Percentiles rank a stretch among this genome's conserved stretches.
Evolutionary conservation across 2,888 invertebrate genomes (phyloP).

Genomic region (Alviniconcha strummeri): DNA sequence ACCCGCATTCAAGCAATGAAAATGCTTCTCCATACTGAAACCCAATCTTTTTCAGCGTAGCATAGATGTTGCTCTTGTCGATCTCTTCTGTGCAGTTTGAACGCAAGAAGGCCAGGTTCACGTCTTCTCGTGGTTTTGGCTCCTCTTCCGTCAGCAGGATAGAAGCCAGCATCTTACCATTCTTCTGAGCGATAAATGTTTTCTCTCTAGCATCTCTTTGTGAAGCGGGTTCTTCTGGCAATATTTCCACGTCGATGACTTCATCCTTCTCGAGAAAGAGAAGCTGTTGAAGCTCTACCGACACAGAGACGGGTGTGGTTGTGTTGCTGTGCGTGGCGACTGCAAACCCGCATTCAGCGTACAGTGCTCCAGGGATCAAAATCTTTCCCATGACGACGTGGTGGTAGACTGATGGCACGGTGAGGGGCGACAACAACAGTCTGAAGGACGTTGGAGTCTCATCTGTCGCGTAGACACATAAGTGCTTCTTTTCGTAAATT

Average conservation of each 20-base stretch:
- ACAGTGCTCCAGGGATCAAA: conserved; percentile 50
- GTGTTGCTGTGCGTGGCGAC: conserved; percentile 32
- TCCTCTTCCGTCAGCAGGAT: conserved; percentile 30
- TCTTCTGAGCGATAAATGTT: conserved; percentile 19
- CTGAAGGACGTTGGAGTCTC: conserved; percentile 23
- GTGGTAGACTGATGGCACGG: conserved; percentile 46
- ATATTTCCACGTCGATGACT: conserved; percentile 1
- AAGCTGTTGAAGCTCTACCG: conserved; percentile 32
- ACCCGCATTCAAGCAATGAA: conserved; percentile 34
- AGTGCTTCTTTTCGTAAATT: conserved; percentile 33
- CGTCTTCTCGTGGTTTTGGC: conserved; percentile 4
- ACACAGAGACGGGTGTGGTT: conserved; percentile 21
- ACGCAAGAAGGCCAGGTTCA: conserved; percentile 31
- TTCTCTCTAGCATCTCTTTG: background rate
- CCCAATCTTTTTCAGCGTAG: conserved; percentile 29
- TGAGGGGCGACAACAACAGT: conserved; percentile 21
- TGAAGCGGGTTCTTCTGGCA: background rate
- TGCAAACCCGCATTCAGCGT: conserved; percentile 52
- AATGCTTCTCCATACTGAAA: conserved; percentile 34
- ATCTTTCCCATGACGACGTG: conserved; percentile 46
- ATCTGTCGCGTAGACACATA: conserved; percentile 29
- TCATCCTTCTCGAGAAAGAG: conserved; percentile 15
- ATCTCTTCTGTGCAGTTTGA: conserved; percentile 29
- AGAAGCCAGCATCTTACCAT: conserved; percentile 25
- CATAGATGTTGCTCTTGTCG: conserved; percentile 28